Conservation (phyloP, 2,113 vertebrate species). For the Mesitornis unicolor region DNA sequence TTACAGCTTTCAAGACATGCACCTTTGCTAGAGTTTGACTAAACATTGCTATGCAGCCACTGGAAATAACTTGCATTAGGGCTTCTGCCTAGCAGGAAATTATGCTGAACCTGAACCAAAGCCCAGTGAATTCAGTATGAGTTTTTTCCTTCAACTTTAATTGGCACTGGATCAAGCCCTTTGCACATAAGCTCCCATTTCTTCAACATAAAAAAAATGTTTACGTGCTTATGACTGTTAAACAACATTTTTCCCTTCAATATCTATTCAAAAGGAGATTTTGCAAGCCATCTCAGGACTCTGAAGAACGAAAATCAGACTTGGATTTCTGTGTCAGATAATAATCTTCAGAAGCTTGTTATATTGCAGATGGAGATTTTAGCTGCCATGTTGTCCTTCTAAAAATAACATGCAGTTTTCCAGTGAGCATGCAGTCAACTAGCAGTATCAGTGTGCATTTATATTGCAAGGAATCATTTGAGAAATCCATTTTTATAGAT, state of each 20-base stretch:
- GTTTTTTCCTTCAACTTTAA: neutral
- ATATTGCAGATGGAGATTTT: conserved; percentile 66
- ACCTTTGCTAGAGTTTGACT: neutral
- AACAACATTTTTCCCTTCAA: neutral
- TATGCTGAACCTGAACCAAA: conserved; percentile 17
- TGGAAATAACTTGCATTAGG: conserved; percentile 21
- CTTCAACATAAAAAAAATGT: neutral
- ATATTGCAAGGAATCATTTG: neutral
- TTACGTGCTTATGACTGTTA: neutral
- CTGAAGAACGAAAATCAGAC: conserved; percentile 22
- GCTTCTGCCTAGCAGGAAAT: conserved; percentile 19
- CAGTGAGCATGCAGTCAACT: conserved; percentile 49
- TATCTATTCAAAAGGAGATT: neutral
- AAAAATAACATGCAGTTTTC: conserved; percentile 66
- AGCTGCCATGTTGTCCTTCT: conserved; percentile 70
- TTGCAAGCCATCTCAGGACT: neutral
- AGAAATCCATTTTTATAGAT: conserved; percentile 5
- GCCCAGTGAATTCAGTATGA: neutral
- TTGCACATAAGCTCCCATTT: neutral
- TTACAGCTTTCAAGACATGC: neutral
- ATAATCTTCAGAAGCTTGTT: conserved; percentile 61
- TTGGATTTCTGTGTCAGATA: conserved; percentile 42
- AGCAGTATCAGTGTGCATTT: conserved; percentile 30
- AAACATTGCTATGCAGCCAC: neutral
- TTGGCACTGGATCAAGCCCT: neutral